Percentiles rank a stretch among this genome's conserved stretches.
Conservation (phyloP, 2,888 invertebrate species). For the Apeira syringaria region DNA sequence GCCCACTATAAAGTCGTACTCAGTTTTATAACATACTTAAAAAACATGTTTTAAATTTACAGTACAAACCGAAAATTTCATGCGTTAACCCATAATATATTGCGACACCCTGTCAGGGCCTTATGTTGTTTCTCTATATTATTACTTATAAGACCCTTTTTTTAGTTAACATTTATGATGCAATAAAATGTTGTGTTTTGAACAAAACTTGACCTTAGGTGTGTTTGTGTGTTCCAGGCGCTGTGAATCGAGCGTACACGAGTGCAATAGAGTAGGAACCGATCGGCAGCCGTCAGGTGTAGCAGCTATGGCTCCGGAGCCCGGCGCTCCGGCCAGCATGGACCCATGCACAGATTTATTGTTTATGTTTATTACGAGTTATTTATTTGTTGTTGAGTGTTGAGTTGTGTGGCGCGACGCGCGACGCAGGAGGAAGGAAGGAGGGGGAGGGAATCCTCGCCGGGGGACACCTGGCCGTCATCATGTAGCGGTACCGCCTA, state of each 20-base stretch:
- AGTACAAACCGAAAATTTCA: too few species aligned
- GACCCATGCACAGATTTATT: slow-evolving; percentile 63
- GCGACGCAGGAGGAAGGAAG: slow-evolving; percentile 22
- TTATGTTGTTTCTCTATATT: too few species aligned
- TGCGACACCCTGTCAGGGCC: too few species aligned
- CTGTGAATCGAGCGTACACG: slow-evolving; percentile 43
- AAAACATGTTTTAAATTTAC: too few species aligned
- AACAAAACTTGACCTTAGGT: too few species aligned
- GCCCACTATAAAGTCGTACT: too few species aligned
- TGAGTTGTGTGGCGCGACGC: slow-evolving; percentile 54
- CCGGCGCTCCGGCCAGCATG: slow-evolving; percentile 55
- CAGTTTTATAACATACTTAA: too few species aligned
- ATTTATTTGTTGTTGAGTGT: slow-evolving; percentile 62
- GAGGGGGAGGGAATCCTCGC: slow-evolving; percentile 47
- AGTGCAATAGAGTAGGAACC: slow-evolving; percentile 56
- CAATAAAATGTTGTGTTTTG: too few species aligned
- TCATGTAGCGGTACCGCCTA: slow-evolving; percentile 78
- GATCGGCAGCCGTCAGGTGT: slow-evolving; percentile 63
- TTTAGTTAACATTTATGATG: too few species aligned
- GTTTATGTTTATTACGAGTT: slow-evolving; percentile 62
- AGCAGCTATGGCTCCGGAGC: slow-evolving; percentile 57
- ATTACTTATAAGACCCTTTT: too few species aligned
- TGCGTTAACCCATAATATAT: too few species aligned
- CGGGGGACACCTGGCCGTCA: slow-evolving; percentile 57
- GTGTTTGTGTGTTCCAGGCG: too few species aligned